phyloP scores from a whole-genome alignment of 1,140 invertebrate species.

The Phthorimaea operculella region DNA sequence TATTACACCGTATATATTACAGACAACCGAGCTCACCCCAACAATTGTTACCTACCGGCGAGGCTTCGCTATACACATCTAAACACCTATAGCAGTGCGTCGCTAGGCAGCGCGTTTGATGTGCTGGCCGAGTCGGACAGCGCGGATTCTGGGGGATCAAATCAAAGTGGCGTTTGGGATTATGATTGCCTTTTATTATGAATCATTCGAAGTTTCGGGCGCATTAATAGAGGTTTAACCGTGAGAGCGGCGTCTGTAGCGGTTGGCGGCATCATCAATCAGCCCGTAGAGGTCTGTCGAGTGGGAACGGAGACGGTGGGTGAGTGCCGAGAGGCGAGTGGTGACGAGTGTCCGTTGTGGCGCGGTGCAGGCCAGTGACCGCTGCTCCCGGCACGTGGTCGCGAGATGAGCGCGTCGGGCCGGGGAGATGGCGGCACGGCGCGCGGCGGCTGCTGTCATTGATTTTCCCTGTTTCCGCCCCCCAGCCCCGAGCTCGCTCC shows the following conservation, averaged over 20 bases:
- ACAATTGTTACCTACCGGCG: conserved; percentile 11
- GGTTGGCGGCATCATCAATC: not conserved
- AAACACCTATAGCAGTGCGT: not conserved
- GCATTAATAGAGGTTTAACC: too few species aligned
- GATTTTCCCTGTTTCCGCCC: conserved; percentile 61
- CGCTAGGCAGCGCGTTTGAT: not conserved
- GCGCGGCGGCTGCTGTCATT: conserved; percentile 61
- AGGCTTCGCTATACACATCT: not conserved
- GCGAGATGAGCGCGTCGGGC: conserved; percentile 62
- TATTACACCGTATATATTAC: conserved; percentile 46
- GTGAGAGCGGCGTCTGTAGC: too few species aligned
- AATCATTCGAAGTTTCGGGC: too few species aligned
- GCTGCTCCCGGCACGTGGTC: conserved; percentile 63
- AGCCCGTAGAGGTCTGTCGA: not conserved
- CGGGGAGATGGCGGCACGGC: conserved; percentile 40
- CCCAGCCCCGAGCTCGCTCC: conserved; percentile 35
- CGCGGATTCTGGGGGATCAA: not conserved
- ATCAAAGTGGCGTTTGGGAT: not conserved
- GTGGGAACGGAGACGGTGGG: not conserved
- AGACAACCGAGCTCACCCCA: conserved; percentile 30
- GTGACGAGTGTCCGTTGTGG: conserved; percentile 20
- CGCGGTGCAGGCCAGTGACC: conserved; percentile 52
- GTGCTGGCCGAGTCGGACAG: not conserved
- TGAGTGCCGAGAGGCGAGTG: conserved; percentile 2
- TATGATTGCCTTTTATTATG: not conserved